Base-by-base conservation (phyloP, 2,888 invertebrate genomes). In the Ectemnius lituratus region DNA sequence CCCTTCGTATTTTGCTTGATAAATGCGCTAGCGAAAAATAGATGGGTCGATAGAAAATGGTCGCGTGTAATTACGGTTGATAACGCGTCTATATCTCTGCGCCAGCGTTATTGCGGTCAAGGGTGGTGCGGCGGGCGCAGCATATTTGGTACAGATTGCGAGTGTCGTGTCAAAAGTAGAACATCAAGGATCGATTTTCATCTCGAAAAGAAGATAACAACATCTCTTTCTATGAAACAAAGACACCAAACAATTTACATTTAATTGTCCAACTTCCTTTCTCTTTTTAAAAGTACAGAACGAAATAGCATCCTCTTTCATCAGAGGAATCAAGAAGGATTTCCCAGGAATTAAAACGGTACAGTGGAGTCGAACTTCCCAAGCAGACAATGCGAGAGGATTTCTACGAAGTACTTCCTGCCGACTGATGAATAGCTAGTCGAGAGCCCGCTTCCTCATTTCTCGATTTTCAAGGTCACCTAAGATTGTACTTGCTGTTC, bases 401-500 rank as follows among this genome's bases (percentile, higher is more conserved):
- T 67, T 71, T 71, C 76, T 70, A 76, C 71, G 20, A 46, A 76
- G 76, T 37, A 76, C 76, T 76, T 76, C 76, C 76, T 76, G 65
- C 56, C 65, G 47, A 47, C 13, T 67, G 59, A 67, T 37, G 45
- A 59, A 16, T 47, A n/a, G 13, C 27, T 37, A 2, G 58, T 65
- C 18, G 47, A 76, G 76, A 57, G 64, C n/a, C 13, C n/a, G 58
- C 64, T 67, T 75, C 70, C 76, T 76, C 58, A 16, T 70, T 62
- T 76, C 63, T 52, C 37, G 8, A 37, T 37, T 37, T 37, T 37
- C 37, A 37, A 37, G 37, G 37, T 37, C 37, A 6, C 37, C 37
- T 8, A 2, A 4, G 6, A 37, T 11, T 8, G 37, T 37, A 37
- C 8, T 37, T 2, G 37, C 37, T 37, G 6, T 37, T 37, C 37